Conservation (phyloP, 2,113 vertebrate genomes). For the Campylomormyrus numenius region DNA sequence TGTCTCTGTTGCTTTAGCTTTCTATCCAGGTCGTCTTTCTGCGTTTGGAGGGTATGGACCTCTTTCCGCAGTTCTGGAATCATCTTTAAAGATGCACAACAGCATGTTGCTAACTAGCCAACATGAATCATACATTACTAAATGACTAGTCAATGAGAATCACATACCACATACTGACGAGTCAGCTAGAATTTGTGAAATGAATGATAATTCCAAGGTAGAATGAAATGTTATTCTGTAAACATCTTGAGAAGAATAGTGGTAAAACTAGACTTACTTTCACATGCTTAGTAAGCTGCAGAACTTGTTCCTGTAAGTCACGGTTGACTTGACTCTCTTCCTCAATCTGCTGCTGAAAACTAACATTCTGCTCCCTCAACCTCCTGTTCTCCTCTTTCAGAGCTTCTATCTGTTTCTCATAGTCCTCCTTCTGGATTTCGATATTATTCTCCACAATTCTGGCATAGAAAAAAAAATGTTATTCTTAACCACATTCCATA, state of each 20-base stretch:
- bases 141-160: not conserved
- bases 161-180: not conserved
- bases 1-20: slow-evolving; percentile 71
- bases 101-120: not conserved
- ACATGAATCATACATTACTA: not conserved
- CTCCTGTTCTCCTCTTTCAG: slow-evolving; percentile 69
- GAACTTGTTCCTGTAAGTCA: slow-evolving; percentile 71
- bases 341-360: slow-evolving; percentile 63
- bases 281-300: slow-evolving; percentile 70
- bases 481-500: not conserved
- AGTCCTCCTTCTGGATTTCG: slow-evolving; percentile 71
- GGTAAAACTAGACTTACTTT: slow-evolving; percentile 54
- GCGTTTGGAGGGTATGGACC: slow-evolving; percentile 73
- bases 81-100: slow-evolving; percentile 45
- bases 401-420: slow-evolving; percentile 65
- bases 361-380: slow-evolving; percentile 65
- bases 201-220: not conserved
- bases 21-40: slow-evolving; percentile 71
- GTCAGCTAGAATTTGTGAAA: not conserved
- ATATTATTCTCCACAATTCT: slow-evolving; percentile 83
- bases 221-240: not conserved
- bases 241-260: not conserved
- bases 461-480: slow-evolving; percentile 20
- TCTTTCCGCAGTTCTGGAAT: slow-evolving; percentile 84
- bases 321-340: slow-evolving; percentile 54